A percentile compares a stretch with the other conserved stretches of the same genome.
phyloP scores from a whole-genome alignment of 53 echinoderm and acorn worm genomes.

The Echinometra lucunter region DNA sequence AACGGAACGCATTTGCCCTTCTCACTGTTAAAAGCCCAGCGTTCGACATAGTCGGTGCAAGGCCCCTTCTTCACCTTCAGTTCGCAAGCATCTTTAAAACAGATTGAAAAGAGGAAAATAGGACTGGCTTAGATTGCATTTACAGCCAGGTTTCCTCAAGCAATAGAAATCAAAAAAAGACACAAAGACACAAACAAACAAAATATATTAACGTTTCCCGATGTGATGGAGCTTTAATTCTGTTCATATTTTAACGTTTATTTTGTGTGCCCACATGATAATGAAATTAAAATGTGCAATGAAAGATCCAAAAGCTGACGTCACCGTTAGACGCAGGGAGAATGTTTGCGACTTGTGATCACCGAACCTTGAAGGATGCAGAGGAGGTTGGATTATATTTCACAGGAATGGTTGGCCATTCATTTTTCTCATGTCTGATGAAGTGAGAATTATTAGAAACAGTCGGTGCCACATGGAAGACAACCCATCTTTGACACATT shows the following conservation, averaged over 20 bases:
- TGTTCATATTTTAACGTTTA: too few relatives aligned
- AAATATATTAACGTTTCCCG: too few relatives aligned
- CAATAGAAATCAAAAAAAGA: not conserved
- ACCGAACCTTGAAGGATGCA: slow-evolving; percentile 21
- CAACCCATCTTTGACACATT: not conserved
- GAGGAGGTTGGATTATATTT: not conserved
- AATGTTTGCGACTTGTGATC: slow-evolving; percentile 4
- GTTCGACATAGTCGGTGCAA: not conserved
- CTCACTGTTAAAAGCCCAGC: slow-evolving; percentile 56
- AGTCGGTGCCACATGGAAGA: not conserved
- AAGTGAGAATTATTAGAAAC: not conserved
- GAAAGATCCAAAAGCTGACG: slow-evolving; percentile 7
- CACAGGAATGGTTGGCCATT: not conserved
- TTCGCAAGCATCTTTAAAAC: slow-evolving; percentile 45
- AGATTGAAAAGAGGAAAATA: not conserved
- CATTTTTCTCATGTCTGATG: slow-evolving; percentile 27
- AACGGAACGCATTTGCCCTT: slow-evolving; percentile 62
- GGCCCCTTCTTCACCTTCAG: slow-evolving; percentile 62
- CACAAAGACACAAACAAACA: too few relatives aligned
- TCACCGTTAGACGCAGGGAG: not conserved
- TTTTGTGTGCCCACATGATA: not conserved
- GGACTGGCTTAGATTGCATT: not conserved
- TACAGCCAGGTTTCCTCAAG: not conserved
- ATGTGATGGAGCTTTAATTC: too few relatives aligned
- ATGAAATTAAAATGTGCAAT: not conserved